Conservation (phyloP, 2,797 vertebrate species). For the Tolypeutes matacus region DNA sequence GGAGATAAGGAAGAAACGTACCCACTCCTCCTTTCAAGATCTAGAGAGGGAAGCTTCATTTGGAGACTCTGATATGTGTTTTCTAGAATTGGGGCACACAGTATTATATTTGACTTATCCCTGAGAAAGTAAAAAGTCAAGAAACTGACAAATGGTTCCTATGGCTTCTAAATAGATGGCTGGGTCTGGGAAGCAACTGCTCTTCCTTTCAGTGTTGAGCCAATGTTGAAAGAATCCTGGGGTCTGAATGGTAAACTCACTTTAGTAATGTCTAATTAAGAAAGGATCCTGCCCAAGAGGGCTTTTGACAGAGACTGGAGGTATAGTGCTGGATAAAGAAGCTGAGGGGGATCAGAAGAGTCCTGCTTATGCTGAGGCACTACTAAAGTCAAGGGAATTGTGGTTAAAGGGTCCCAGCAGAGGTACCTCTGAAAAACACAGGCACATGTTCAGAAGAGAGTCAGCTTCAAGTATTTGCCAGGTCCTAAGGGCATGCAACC, state of each 20-base stretch:
- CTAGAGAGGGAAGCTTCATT: neutral
- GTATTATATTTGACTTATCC: neutral
- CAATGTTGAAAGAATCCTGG: neutral
- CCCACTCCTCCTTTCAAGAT: neutral
- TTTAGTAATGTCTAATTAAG: neutral
- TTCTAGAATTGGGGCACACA: neutral
- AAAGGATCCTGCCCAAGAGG: neutral
- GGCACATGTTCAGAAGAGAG: neutral
- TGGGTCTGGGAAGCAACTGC: neutral
- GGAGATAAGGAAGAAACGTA: neutral
- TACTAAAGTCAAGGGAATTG: neutral
- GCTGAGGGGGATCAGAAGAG: neutral
- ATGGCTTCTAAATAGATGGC: neutral
- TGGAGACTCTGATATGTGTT: neutral
- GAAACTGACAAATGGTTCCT: neutral
- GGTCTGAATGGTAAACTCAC: neutral
- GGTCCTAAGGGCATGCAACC: neutral
- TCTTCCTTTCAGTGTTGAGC: neutral
- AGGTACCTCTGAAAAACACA: neutral
- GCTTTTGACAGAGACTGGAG: neutral
- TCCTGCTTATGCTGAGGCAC: neutral
- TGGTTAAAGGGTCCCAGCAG: neutral
- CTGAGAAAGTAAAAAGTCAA: neutral
- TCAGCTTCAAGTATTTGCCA: neutral
- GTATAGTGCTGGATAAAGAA: neutral